Conservation (phyloP, 2,888 invertebrate genomes). For the Cheilosia urbana region DNA sequence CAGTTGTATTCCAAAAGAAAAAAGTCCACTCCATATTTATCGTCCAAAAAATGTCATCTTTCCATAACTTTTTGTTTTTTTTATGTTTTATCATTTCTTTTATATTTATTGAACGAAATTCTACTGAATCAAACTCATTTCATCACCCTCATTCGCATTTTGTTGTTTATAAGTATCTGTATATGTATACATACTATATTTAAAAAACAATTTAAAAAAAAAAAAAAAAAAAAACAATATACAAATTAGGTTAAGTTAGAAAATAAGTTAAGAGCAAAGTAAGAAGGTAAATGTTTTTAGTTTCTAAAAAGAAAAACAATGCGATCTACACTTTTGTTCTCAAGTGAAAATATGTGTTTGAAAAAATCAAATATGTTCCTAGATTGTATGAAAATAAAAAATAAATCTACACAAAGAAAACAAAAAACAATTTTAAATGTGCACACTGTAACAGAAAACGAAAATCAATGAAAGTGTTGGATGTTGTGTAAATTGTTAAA, state of each 20-base stretch:
- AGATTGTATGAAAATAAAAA: slow-evolving; percentile 56
- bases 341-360: slow-evolving; percentile 47
- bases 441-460: slow-evolving; percentile 15
- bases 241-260: slow-evolving; percentile 67
- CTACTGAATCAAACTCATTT: slow-evolving; percentile 41
- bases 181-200: slow-evolving; percentile 49
- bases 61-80: slow-evolving; percentile 36
- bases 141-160: slow-evolving; percentile 61
- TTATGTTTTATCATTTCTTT: slow-evolving; percentile 34
- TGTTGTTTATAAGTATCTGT: slow-evolving; percentile 55
- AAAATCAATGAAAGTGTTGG: slow-evolving; percentile 14
- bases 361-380: slow-evolving; percentile 63
- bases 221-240: slow-evolving; percentile 43
- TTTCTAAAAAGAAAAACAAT: slow-evolving; percentile 41
- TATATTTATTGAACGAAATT: slow-evolving; percentile 68
- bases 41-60: slow-evolving; percentile 44
- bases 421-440: slow-evolving; percentile 35
- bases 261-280: slow-evolving; percentile 34
- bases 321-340: slow-evolving; percentile 45
- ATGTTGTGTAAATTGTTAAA: slow-evolving; percentile 49
- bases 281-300: slow-evolving; percentile 43
- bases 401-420: background rate
- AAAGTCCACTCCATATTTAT: slow-evolving; percentile 56
- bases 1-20: slow-evolving; percentile 52
- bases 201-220: slow-evolving; percentile 1